Conservation (phyloP, 2,888 invertebrate species). For the Oxycera nigricornis region DNA sequence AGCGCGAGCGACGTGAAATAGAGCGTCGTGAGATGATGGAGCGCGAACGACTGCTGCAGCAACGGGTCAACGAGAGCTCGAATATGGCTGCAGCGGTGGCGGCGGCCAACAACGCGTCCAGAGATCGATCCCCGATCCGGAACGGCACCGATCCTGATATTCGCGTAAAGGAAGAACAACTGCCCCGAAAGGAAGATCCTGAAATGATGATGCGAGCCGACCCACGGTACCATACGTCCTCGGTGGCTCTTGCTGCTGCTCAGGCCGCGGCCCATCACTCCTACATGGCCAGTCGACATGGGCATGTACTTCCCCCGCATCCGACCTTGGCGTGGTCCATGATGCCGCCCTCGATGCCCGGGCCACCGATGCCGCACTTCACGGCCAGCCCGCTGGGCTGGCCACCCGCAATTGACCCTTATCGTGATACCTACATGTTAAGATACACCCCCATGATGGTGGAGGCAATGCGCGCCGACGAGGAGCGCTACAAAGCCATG, state of each 20-base stretch:
- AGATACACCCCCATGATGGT: slow-evolving; percentile 83
- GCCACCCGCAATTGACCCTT: slow-evolving; percentile 66
- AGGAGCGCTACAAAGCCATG: slow-evolving; percentile 79
- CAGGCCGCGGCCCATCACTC: slow-evolving; percentile 62
- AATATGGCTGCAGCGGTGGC: slow-evolving; percentile 62
- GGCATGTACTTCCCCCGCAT: slow-evolving; percentile 64
- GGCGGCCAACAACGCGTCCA: slow-evolving; percentile 55
- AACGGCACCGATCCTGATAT: slow-evolving; percentile 68
- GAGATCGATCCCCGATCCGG: slow-evolving; percentile 79
- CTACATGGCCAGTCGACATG: slow-evolving; percentile 63
- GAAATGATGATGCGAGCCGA: slow-evolving; percentile 65
- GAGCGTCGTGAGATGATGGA: slow-evolving; percentile 65
- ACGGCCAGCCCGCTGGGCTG: slow-evolving; percentile 66
- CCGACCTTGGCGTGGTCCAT: slow-evolving; percentile 65
- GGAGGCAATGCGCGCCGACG: slow-evolving; percentile 78
- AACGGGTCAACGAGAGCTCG: slow-evolving; percentile 63
- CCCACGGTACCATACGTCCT: slow-evolving; percentile 66
- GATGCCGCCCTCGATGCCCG: slow-evolving; percentile 63
- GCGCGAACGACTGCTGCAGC: slow-evolving; percentile 67
- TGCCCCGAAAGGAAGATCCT: slow-evolving; percentile 64
- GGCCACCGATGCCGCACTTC: slow-evolving; percentile 66
- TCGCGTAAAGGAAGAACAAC: slow-evolving; percentile 70
- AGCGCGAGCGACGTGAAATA: slow-evolving; percentile 67
- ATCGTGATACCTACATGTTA: slow-evolving; percentile 74
- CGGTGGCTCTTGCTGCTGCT: slow-evolving; percentile 56